phyloP scores from a whole-genome alignment of 37 sponge, comb jelly and placozoan genomes.

The Haliclona indistincta region DNA sequence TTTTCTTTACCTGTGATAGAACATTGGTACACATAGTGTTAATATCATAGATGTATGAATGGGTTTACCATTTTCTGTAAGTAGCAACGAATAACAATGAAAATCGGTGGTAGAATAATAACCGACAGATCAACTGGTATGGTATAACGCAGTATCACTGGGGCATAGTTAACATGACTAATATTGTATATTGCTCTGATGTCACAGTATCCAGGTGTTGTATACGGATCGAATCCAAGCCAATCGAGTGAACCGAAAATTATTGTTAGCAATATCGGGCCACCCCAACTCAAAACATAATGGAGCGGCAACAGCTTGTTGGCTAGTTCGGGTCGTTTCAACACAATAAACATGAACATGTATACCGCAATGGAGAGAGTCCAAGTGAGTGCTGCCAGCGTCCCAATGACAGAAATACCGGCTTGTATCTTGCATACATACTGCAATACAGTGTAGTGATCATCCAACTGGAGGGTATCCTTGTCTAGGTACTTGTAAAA shows the following conservation, averaged over 20 bases:
- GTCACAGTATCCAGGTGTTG: conserved; percentile 24
- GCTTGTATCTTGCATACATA: conserved; percentile 32
- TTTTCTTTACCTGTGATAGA: no score
- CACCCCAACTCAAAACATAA: conserved; percentile 40
- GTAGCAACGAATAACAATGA: conserved; percentile 31
- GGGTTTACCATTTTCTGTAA: conserved; percentile 20
- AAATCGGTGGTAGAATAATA: conserved; percentile 45
- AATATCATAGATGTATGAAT: neutral
- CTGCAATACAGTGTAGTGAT: neutral
- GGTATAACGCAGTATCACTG: conserved; percentile 46
- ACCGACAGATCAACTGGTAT: conserved; percentile 45
- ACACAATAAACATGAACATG: conserved; percentile 37
- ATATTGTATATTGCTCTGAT: neutral
- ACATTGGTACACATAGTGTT: neutral
- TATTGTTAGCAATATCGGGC: conserved; percentile 6
- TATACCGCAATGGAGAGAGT: conserved; percentile 46
- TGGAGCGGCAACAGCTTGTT: conserved; percentile 6
- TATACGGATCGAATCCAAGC: conserved; percentile 22
- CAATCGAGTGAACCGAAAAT: neutral
- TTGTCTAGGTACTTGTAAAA: conserved; percentile 6
- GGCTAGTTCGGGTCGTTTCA: neutral
- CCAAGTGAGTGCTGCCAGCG: conserved; percentile 52
- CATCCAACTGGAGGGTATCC: neutral
- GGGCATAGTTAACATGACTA: neutral
- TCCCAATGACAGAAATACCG: conserved; percentile 30